A percentile compares a stretch with the other conserved stretches of the same genome.
Evolutionary conservation across 2,888 invertebrate species (phyloP).

Genomic region (Ditula angustiorana): DNA sequence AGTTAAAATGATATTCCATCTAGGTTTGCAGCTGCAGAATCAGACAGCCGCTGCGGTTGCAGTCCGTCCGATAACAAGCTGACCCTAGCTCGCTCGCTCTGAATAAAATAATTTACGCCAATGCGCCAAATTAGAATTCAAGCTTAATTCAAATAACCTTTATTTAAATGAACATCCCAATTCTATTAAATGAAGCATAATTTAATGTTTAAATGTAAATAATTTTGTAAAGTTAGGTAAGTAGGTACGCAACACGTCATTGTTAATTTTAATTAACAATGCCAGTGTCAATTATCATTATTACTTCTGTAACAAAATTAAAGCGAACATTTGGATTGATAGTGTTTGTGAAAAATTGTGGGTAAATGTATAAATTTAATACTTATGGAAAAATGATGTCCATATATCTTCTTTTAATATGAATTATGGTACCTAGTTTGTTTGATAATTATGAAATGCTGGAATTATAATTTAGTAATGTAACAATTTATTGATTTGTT

Average conservation of each 20-base stretch:
- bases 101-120: slow-evolving; percentile 31
- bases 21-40: slow-evolving; percentile 51
- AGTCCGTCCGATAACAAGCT: slow-evolving; percentile 64
- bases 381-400: too few relatives aligned
- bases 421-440: too few relatives aligned
- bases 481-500: too few relatives aligned
- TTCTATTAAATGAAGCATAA: not conserved
- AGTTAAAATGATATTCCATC: slow-evolving; percentile 24
- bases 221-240: not conserved
- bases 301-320: not conserved
- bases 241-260: not conserved
- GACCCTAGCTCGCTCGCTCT: slow-evolving; percentile 44
- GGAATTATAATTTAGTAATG: too few relatives aligned
- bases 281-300: not conserved
- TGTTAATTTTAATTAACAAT: slow-evolving; percentile 3
- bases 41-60: slow-evolving; percentile 58
- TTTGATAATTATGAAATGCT: too few relatives aligned
- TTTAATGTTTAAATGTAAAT: not conserved
- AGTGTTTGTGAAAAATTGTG: not conserved
- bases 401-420: too few relatives aligned
- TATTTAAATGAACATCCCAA: slow-evolving; percentile 9
- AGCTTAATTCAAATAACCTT: slow-evolving; percentile 10
- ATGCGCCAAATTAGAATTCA: slow-evolving; percentile 27
- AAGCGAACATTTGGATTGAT: not conserved
- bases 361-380: too few relatives aligned